Evolutionary conservation across 2,797 vertebrate species (phyloP), one percentile per base, ranked within the genome.

Genomic region (Lacerta bilineata): DNA sequence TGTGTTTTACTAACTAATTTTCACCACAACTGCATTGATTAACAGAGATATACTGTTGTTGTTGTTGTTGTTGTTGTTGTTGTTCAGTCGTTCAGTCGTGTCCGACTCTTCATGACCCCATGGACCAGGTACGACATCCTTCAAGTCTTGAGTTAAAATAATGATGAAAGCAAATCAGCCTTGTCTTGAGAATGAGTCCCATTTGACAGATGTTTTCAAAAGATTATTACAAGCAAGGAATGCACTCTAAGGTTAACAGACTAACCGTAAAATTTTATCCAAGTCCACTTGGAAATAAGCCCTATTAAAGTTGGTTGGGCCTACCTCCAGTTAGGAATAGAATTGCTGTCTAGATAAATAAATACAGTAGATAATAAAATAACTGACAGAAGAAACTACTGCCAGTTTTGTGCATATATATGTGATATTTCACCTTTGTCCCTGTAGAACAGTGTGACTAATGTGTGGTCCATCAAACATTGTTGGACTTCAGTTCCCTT

Each of bases 121-220:
- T 33, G 33, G 33, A 33, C 33, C 33, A 33, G 33, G 33, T 1
- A 33, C 33, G 33, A 33, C 33, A 2, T 46, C 50, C 50, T 55
- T 91, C 27, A 92, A 91, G 39, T 86, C 86, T 75, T 27, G 46
- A 85, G 83, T 90, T 55, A 77, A 77, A 83, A 77, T 29, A 36
- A 76, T 68, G 10, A 69, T 46, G 27, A 39, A 78, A 17, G 33
- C 80, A 85, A 92, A 85, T 90, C 68, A 0, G 88, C 93, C 76
- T 92, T 87, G 91, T 93, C 93, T 94, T 72, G 93, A 90, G 90
- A 95, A 90, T 94, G 90, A 88, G 92, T 92, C 90, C 91, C 85
- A 92, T 93, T 91, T 94, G 93, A 91, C 91, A 92, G 69, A 86
- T 94, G 80, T 89, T 92, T 94, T 66, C 88, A 92, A 82, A 87